Base-by-base conservation (phyloP, 2,797 vertebrate genomes). In the Zalophus californianus region DNA sequence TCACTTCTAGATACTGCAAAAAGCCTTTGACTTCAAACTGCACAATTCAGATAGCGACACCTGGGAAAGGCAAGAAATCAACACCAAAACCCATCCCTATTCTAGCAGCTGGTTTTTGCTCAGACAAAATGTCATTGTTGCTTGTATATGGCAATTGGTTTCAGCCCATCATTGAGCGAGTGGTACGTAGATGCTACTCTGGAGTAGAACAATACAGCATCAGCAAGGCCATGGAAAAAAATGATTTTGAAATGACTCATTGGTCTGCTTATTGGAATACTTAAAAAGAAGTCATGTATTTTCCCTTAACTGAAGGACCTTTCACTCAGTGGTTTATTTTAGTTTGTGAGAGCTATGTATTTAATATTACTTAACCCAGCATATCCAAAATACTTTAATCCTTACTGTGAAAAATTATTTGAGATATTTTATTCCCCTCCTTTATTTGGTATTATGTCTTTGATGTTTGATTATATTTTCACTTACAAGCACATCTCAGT, bases 71-170 rank as follows among this genome's bases (percentile, higher is more conserved):
- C 60, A 98, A 90, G 54, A 98, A 98, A 87, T 98, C 98, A 88
- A 99, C 98, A 25, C 99, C 99, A 0, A 98, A 98, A 90, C 99
- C 99, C 0, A 98, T 99, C 84, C 99, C 99, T 64, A 98, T 99
- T 98, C 98, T 99, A 91, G 99, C 99, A 23, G 99, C 99, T 32
- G 98, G 99, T 0, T 99, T 99, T 75, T 98, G 98, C 62, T 92
- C 98, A 7, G 99, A 99, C 97, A 98, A 98, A 64, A 98, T 98
- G 87, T 98, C 99, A 38, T 96, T 99, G 95, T 93, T 99, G 96
- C 99, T 99, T 95, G 99, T 99, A 1, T 99, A 99, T 32, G 99
- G 99, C 75, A 99, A 90, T 98, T 99, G 99, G 98, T 99, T 99
- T 13, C 99, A 99, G 97, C 99, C 99, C 15, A 97, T 99, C 94